Evolutionary conservation across 2,797 vertebrate species (phyloP).

Genomic region (Falco berigora): DNA sequence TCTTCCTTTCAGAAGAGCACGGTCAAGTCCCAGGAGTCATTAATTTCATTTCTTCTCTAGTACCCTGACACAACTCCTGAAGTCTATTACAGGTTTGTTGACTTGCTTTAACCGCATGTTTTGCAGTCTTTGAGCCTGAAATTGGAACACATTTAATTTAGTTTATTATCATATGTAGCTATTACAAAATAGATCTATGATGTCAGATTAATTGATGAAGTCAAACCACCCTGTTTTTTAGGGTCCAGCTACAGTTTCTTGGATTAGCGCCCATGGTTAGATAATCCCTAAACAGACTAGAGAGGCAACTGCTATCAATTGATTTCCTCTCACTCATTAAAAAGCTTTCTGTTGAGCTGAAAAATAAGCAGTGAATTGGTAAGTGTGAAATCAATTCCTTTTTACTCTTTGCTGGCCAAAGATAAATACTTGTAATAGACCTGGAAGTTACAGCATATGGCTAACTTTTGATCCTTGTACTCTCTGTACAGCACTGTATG

Average conservation of each 20-base stretch:
- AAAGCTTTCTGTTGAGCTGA: constrained; percentile 63
- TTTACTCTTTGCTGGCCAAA: constrained; percentile 18
- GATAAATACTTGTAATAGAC: constrained; percentile 35
- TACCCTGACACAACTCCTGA: not conserved
- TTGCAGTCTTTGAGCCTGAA: not conserved
- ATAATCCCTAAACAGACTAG: not conserved
- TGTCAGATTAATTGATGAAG: not conserved
- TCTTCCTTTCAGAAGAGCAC: not conserved
- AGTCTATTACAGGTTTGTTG: not conserved
- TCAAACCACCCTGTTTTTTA: not conserved
- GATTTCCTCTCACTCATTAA: constrained; percentile 76
- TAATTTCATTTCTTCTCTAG: not conserved
- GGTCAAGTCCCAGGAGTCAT: not conserved
- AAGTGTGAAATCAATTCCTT: constrained; percentile 58
- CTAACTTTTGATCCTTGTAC: constrained; percentile 4
- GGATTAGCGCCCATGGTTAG: not conserved
- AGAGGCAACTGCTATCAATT: constrained; percentile 63
- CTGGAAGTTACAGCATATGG: not conserved
- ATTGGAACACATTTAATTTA: not conserved
- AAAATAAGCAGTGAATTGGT: constrained; percentile 71
- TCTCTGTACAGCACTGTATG: not conserved
- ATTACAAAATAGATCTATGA: not conserved
- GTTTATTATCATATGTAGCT: not conserved
- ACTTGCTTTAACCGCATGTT: not conserved
- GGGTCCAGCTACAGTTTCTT: not conserved